Percentiles rank a stretch among this genome's conserved stretches.
phyloP scores from a whole-genome alignment of 1,140 invertebrate genomes.

The Leptopilina clavipes region DNA sequence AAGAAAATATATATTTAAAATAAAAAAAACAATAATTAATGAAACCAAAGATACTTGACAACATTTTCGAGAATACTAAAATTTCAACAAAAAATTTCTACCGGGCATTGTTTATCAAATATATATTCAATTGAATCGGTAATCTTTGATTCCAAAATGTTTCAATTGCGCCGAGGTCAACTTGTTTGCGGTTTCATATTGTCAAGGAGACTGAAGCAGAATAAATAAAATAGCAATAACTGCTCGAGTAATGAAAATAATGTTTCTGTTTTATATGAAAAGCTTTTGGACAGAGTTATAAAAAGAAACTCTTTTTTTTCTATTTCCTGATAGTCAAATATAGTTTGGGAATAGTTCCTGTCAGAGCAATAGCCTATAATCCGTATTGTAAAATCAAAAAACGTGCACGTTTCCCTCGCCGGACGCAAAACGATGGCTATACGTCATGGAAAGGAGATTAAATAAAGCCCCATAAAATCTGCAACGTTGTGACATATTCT shows the following conservation, averaged over 20 bases:
- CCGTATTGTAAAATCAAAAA: conserved; percentile 52
- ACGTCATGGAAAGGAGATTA: conserved; percentile 10
- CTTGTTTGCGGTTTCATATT: conserved; percentile 16
- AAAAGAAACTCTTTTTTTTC: not conserved
- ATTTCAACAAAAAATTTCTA: not conserved
- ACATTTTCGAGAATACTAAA: not conserved
- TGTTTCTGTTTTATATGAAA: conserved; percentile 5
- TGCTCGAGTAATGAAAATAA: not conserved
- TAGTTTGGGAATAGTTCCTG: conserved; percentile 35
- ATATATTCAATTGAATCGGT: not conserved
- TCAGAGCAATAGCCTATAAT: conserved; percentile 46
- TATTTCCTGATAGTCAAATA: not conserved
- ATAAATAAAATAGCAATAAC: conserved; percentile 25
- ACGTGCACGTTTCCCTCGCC: conserved; percentile 1
- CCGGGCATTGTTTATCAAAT: not conserved
- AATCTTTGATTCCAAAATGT: not conserved
- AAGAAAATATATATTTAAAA: no score
- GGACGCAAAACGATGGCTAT: conserved; percentile 3
- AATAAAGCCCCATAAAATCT: conserved; percentile 32
- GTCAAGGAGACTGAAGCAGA: no score
- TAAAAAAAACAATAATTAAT: not conserved
- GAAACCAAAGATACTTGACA: conserved; percentile 37
- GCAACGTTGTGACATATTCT: conserved; percentile 7
- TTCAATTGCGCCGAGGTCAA: not conserved
- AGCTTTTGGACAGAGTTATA: not conserved